Conservation (phyloP, 1,140 invertebrate genomes). For the Cotesia typhae region DNA sequence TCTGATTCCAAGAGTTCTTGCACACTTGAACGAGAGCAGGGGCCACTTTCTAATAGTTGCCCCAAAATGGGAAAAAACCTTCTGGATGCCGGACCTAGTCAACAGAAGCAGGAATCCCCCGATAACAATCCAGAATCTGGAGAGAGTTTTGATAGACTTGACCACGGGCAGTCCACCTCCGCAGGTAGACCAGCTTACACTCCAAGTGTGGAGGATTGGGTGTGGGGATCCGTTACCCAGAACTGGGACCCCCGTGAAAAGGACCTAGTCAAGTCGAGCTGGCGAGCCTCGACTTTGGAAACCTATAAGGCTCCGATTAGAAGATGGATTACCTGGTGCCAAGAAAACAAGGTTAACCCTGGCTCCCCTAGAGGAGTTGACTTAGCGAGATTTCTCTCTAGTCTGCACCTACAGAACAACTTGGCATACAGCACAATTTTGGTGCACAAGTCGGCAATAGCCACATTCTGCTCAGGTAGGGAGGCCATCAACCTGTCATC, state of each 20-base stretch:
- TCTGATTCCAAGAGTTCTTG: conserved; percentile 50
- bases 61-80: conserved; percentile 26
- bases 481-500: neutral
- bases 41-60: conserved; percentile 18
- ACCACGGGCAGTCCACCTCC: conserved; percentile 9
- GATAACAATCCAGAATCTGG: neutral
- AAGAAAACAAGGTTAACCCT: conserved; percentile 28
- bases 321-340: conserved; percentile 50
- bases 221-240: conserved; percentile 7
- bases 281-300: conserved; percentile 20
- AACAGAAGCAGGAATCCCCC: neutral
- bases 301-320: conserved; percentile 24
- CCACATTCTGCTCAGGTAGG: conserved; percentile 41
- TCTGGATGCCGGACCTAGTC: conserved; percentile 20
- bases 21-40: conserved; percentile 48
- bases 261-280: conserved; percentile 20
- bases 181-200: conserved; percentile 24
- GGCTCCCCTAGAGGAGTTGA: no score
- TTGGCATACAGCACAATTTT: no score
- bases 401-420: no score
- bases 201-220: conserved; percentile 43
- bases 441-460: no score
- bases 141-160: conserved; percentile 9
- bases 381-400: no score
- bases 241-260: conserved; percentile 23